Percentiles rank a stretch among this genome's conserved stretches.
These are phyloP conservation scores for Pogona vitticeps DNA, from an alignment of 2,113 vertebrate genomes.

Conservation along the genomic window DNA sequence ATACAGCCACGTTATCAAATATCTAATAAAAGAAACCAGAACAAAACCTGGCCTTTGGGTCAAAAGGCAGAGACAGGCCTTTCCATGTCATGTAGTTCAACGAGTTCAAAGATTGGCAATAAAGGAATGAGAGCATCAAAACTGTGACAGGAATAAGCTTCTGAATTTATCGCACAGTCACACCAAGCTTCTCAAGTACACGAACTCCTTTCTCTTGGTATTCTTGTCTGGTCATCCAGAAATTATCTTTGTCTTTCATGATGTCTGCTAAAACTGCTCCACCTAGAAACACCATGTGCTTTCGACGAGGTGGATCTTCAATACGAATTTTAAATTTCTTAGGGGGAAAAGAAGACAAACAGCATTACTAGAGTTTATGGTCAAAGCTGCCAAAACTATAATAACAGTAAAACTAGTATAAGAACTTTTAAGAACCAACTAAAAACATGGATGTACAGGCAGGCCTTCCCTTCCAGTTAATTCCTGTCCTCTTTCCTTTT, in stretches of 20 bases:
- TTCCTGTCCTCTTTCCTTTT: too few species aligned
- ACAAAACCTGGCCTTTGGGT: slow-evolving; percentile 75
- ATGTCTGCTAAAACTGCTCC: slow-evolving; percentile 96
- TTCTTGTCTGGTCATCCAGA: slow-evolving; percentile 98
- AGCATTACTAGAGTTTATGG: not conserved
- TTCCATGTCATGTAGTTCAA: slow-evolving; percentile 74
- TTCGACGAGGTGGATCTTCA: slow-evolving; percentile 94
- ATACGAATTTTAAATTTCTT: slow-evolving; percentile 99
- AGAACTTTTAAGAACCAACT: too few species aligned
- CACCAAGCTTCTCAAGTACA: slow-evolving; percentile 97
- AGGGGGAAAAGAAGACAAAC: not conserved
- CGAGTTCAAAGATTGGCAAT: slow-evolving; percentile 81
- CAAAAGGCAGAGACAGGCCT: slow-evolving; percentile 74
- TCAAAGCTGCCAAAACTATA: not conserved
- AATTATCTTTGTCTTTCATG: slow-evolving; percentile 99
- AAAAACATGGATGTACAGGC: too few species aligned
- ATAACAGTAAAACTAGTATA: not conserved
- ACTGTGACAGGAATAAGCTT: slow-evolving; percentile 65
- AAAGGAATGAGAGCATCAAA: slow-evolving; percentile 68
- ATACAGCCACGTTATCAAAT: slow-evolving; percentile 77
- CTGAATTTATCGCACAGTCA: slow-evolving; percentile 95
- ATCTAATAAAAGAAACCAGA: slow-evolving; percentile 77
- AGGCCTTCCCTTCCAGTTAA: too few species aligned
- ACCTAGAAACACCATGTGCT: slow-evolving; percentile 99
- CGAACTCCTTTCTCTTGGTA: slow-evolving; percentile 97